Base-by-base conservation (phyloP, 2,888 invertebrate species). In the Helobdella robusta region DNA sequence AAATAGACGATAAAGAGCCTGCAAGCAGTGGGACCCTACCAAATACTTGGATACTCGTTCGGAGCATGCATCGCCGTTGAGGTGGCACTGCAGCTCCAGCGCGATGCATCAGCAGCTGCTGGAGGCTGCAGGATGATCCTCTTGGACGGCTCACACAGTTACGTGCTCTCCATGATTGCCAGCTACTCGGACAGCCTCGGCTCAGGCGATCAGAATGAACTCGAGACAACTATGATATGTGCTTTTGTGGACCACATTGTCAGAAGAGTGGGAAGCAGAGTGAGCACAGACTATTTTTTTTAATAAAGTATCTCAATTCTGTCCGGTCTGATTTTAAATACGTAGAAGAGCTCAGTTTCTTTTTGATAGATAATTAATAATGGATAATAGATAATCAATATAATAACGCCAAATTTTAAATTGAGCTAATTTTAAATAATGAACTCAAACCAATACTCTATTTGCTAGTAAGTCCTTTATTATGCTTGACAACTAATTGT, bases 51-150 rank as follows among this genome's bases (percentile, higher is more conserved):
- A 1, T 97, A 98, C 81, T 97, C 95, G 0, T 95, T 90, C 80
- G 97, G 98, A 69, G 90, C 91, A 50, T 86, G 88, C 73, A 88
- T 97, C 40, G 93, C 92, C 23, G 90, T 92, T 78, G 95, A 95
- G 82, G 94, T 97, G 86, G 89, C 89, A 32, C 81, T 88, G 36
- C 88, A 89, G 77, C 82, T 95, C 64, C 60, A 70, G 62, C 56
- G 44, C 11, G 66, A 48, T 28, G 60, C 30, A 15, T 70, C 35
- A 36, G 65, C 23, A 52, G 66, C 68, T 20, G 72, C 73, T n/a
- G 70, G 74, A 32, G 75, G 80, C 28, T 73, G 74, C 36, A 71
- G 84, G 59, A 81, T 92, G 44, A 84, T 89, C 71, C 84, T 95
- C 72, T 82, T 97, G 72, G 97, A 97, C 81, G 95, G 95, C 50